Evolutionary conservation across 1,140 invertebrate genomes (phyloP).

Genomic region (Dendroctonus valens): DNA sequence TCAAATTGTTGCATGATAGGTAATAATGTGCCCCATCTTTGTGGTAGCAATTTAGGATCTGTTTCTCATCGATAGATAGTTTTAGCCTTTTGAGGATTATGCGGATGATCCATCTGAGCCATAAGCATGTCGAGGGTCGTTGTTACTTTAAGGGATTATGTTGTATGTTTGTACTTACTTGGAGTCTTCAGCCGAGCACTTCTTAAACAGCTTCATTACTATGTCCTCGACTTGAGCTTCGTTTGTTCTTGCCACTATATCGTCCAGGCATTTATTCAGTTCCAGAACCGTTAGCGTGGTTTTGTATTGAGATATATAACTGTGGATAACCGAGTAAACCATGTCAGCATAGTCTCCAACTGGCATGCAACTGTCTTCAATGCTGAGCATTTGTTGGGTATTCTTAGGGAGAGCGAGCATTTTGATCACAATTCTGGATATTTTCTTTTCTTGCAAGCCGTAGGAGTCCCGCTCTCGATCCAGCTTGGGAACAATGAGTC

Average conservation of each 20-base stretch:
- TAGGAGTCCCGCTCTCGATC: conserved; percentile 66
- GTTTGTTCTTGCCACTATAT: conserved; percentile 61
- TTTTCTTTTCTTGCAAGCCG: conserved; percentile 64
- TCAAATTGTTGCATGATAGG: conserved; percentile 46
- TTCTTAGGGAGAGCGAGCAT: conserved; percentile 61
- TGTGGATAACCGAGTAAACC: conserved; percentile 67
- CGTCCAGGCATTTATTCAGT: conserved; percentile 70
- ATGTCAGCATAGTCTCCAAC: conserved; percentile 73
- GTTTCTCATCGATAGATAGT: conserved; percentile 67
- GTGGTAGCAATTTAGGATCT: conserved; percentile 72
- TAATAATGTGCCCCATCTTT: conserved; percentile 77
- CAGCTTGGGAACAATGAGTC: conserved; percentile 68
- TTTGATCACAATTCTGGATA: conserved; percentile 66
- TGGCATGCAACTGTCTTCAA: too few relatives aligned
- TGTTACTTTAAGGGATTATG: background rate
- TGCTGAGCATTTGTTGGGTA: too few relatives aligned
- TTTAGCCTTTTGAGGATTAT: conserved; percentile 83
- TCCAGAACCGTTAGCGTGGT: conserved; percentile 59
- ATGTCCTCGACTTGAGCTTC: conserved; percentile 52
- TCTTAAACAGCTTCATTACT: conserved; percentile 49
- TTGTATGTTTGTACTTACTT: conserved; percentile 4
- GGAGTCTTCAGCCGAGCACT: conserved; percentile 42
- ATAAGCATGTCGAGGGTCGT: background rate
- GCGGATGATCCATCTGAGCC: conserved; percentile 62
- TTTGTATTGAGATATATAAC: conserved; percentile 55